These are phyloP conservation scores for Heliconius sara DNA, from an alignment of 2,888 invertebrate genomes.

Conservation along the genomic window DNA sequence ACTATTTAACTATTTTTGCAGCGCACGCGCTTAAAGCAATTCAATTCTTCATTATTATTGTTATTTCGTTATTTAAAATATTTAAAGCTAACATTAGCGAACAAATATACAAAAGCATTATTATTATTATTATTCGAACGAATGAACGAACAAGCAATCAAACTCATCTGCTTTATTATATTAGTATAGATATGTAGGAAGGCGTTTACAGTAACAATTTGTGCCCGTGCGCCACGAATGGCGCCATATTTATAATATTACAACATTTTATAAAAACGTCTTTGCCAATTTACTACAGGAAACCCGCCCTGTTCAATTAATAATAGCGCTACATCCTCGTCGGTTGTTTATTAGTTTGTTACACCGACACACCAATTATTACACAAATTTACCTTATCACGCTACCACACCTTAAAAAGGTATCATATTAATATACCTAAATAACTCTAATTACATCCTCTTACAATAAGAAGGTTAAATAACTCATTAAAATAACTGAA, in stretches of 20 bases:
- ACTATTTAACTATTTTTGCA: too few relatives aligned
- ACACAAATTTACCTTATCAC: slow-evolving; percentile 4
- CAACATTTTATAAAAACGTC: slow-evolving; percentile 2
- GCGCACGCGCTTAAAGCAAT: too few relatives aligned
- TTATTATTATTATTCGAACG: too few relatives aligned
- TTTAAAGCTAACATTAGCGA: too few relatives aligned
- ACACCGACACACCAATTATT: not conserved
- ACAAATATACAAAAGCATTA: too few relatives aligned
- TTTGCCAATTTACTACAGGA: not conserved
- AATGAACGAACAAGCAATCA: too few relatives aligned
- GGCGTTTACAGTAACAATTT: too few relatives aligned
- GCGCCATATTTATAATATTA: not conserved
- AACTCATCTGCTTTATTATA: too few relatives aligned
- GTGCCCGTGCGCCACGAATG: too few relatives aligned
- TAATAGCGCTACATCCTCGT: not conserved
- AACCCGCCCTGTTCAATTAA: not conserved
- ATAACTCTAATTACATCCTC: not conserved
- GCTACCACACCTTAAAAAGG: not conserved
- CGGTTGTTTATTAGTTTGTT: not conserved
- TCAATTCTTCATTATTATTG: too few relatives aligned
- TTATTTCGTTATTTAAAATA: too few relatives aligned
- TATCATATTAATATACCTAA: not conserved
- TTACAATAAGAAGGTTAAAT: not conserved
- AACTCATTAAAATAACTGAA: not conserved
- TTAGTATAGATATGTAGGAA: too few relatives aligned